Base-by-base conservation (phyloP, 2,113 vertebrate genomes). In the Elgaria multicarinata region DNA sequence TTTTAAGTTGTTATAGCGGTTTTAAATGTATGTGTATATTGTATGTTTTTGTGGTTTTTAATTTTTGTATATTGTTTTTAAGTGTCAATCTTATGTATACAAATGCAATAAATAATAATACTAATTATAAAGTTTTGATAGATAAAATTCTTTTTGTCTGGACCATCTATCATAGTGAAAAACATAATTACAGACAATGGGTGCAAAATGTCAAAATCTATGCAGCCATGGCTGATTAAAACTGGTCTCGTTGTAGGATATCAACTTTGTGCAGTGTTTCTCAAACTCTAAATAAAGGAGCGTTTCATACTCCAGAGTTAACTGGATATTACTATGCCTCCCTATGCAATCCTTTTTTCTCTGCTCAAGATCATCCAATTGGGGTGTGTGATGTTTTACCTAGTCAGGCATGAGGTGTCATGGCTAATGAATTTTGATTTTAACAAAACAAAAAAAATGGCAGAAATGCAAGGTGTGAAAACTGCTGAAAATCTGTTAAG, bases 261-360 rank as follows among this genome's bases (percentile, higher is more conserved):
- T 87, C 92, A 92, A 87, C 82, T 72, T 81, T 90, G 75, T 72
- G 64, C 64, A 88, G 92, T 33, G 83, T 83, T 66, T 95, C 88
- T 58, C 78, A 87, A 91, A 85, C 31, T 92, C 79, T 67, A 85
- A 90, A 75, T 76, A 87, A 13, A 75, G 64, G 42, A 92, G 83
- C 77, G 90, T 75, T 83, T 91, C 90, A 92, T 83, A 69, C 91
- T 39, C 78, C 64, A 72, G 53, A 91, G 78, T 71, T 78, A 0
- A 1, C 72, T 39, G 69, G 44, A n/a, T 2, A 0, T 85, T 89
- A 84, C 84, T 16, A 87, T 89, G 80, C 42, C 77, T 92, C 3
- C 0, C 1, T 0, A 69, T 58, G 46, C 33, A 31, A 53, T 13
- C 83, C 1, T 0, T 90, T 75, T 66, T 91, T 93, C 80, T 75